Base-by-base conservation (phyloP, 2,888 invertebrate species). In the Perdita meconis region DNA sequence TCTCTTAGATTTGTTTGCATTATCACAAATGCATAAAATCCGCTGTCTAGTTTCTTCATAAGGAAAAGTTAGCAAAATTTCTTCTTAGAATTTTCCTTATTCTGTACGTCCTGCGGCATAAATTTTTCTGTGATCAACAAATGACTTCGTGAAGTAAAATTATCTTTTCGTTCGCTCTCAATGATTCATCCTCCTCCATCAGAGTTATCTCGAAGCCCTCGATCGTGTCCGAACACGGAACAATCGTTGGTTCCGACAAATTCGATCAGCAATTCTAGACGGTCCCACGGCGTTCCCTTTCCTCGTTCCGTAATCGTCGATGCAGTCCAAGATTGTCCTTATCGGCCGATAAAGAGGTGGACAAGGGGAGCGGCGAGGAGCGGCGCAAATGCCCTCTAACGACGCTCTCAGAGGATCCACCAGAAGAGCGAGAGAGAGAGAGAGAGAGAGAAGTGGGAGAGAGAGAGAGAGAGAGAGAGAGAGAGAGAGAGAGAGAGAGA, bases 341-440 rank as follows among this genome's bases (percentile, higher is more conserved):
- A 84, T 84, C 84, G 55, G 75, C 69, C 61, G 80, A 84, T 82
- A 82, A 83, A 78, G 50, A 30, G 6, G 42, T 40, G 81, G 81
- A 80, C 80, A 80, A 80, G 73, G 59, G 69, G 64, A 26, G 47
- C 68, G 47, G 19, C 26, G 71, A 71, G 57, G 65, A 65, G 70
- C 72, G 73, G n/a, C 70, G 76, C 76, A 71, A 78, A 82, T 80
- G 73, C 78, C 34, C 69, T 55, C 26, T 82, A 83, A 84, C 72
- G 56, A 30, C 3, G 67, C 40, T 34, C 40, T 34, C 57, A 51
- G 69, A 63, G 47, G 47, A 73, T 69, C 71, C 44, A 59, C n/a
- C 16, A 68, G 51, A 71, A 51, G 67, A 59, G 63, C 71, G 72
- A 66, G 68, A 56, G n/a, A 60, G 47, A 19, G 51, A 71, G n/a